phyloP scores from a whole-genome alignment of 2,113 vertebrate species.

The Verasper variegatus region DNA sequence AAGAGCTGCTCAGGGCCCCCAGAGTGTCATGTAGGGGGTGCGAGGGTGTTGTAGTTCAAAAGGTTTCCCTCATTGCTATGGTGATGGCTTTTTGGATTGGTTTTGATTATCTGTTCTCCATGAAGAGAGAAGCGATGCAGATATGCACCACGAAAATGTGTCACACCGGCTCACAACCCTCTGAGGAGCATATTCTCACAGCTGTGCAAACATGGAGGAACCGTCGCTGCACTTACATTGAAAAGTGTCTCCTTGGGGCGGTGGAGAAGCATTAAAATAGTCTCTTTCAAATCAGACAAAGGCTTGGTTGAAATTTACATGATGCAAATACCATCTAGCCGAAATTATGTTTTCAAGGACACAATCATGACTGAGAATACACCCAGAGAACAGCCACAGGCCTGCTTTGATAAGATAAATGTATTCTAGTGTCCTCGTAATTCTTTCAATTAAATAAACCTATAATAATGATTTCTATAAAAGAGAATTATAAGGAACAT shows the following conservation, averaged over 20 bases:
- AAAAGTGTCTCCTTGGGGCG: background rate
- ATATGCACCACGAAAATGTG: background rate
- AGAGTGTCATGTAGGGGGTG: no score
- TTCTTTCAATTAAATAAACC: no score
- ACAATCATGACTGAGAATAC: no score
- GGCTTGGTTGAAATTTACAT: background rate
- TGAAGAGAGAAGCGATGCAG: background rate
- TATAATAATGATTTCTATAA: background rate
- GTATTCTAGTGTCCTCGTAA: no score
- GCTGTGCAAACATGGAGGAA: background rate
- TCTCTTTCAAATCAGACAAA: no score
- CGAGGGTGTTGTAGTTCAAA: no score
- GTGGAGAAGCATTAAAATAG: no score
- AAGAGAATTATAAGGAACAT: background rate
- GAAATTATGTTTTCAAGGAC: no score
- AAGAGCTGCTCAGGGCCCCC: no score
- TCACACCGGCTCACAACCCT: background rate
- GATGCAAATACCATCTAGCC: background rate
- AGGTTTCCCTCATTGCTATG: no score
- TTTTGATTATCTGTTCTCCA: slow-evolving; percentile 6
- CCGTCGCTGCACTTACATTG: background rate
- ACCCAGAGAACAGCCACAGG: background rate
- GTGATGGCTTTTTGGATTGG: no score
- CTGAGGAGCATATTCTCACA: background rate
- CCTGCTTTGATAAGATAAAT: background rate